Percentiles rank a stretch among this genome's conserved stretches.
phyloP scores from a whole-genome alignment of 2,113 vertebrate genomes.

The Morone chrysops region DNA sequence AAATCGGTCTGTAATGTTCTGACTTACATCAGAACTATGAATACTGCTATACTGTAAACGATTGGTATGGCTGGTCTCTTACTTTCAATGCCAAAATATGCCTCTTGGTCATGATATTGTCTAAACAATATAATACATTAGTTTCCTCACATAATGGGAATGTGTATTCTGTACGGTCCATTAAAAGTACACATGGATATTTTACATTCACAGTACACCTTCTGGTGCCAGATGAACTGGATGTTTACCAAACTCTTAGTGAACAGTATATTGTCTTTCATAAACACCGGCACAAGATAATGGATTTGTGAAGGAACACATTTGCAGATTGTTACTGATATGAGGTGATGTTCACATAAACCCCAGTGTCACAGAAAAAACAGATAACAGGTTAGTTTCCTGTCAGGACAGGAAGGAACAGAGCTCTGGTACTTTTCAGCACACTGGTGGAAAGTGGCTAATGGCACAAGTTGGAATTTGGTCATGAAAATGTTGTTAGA shows the following conservation, averaged over 20 bases:
- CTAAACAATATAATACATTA: not conserved
- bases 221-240: not conserved
- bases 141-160: not conserved
- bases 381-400: slow-evolving; percentile 64
- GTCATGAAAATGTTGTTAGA: slow-evolving; percentile 19
- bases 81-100: not conserved
- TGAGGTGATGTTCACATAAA: slow-evolving; percentile 52
- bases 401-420: slow-evolving; percentile 70
- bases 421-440: slow-evolving; percentile 71
- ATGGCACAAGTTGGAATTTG: slow-evolving; percentile 43
- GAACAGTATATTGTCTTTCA: not conserved
- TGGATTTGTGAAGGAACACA: slow-evolving; percentile 18
- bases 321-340: slow-evolving; percentile 60
- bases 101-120: not conserved
- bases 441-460: slow-evolving; percentile 26
- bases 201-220: not conserved
- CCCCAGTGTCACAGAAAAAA: slow-evolving; percentile 50
- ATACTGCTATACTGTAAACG: not conserved
- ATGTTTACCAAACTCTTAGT: slow-evolving; percentile 7
- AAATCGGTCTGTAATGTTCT: slow-evolving; percentile 5
- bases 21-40: slow-evolving; percentile 28
- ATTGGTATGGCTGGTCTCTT: slow-evolving; percentile 6
- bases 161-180: not conserved
- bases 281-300: slow-evolving; percentile 34
- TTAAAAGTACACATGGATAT: not conserved